Evolutionary conservation across 2,113 vertebrate species (phyloP).

Genomic region (Crotalus viridis): DNA sequence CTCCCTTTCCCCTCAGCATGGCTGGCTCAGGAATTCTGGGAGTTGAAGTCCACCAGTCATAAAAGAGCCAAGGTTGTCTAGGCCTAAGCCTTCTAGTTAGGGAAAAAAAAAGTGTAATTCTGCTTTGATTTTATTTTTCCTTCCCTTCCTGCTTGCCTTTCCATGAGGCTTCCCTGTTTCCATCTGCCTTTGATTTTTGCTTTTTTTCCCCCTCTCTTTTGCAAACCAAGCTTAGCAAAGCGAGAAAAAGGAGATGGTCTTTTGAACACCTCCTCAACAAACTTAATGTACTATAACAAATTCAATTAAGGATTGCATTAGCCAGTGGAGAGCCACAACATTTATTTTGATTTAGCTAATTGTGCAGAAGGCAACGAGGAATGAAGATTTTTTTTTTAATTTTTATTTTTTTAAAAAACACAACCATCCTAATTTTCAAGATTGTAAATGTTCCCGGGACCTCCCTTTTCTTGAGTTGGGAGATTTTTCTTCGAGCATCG

Average conservation of each 20-base stretch:
- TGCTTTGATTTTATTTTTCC: too few relatives aligned
- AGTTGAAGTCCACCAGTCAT: too few relatives aligned
- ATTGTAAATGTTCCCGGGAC: background rate
- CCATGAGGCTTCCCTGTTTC: too few relatives aligned
- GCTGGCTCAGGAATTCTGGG: too few relatives aligned
- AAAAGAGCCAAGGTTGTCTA: too few relatives aligned
- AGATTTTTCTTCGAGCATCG: background rate
- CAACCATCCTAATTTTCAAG: background rate
- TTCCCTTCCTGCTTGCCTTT: too few relatives aligned
- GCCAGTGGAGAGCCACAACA: background rate
- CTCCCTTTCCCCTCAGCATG: too few relatives aligned
- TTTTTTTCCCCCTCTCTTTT: background rate
- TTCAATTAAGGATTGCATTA: background rate
- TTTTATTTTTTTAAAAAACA: too few relatives aligned
- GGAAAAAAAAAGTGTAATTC: too few relatives aligned
- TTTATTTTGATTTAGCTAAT: background rate
- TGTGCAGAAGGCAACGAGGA: background rate
- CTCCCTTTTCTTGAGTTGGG: background rate
- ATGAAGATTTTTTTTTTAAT: background rate
- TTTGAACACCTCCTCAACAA: background rate
- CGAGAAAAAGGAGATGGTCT: background rate
- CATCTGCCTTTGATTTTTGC: too few relatives aligned
- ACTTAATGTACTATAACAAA: background rate
- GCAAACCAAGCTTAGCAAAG: background rate
- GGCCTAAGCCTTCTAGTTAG: too few relatives aligned